These are phyloP conservation scores for Mesorhabditis spiculigera DNA, from an alignment of 2,888 invertebrate species.

Conservation along the genomic window DNA sequence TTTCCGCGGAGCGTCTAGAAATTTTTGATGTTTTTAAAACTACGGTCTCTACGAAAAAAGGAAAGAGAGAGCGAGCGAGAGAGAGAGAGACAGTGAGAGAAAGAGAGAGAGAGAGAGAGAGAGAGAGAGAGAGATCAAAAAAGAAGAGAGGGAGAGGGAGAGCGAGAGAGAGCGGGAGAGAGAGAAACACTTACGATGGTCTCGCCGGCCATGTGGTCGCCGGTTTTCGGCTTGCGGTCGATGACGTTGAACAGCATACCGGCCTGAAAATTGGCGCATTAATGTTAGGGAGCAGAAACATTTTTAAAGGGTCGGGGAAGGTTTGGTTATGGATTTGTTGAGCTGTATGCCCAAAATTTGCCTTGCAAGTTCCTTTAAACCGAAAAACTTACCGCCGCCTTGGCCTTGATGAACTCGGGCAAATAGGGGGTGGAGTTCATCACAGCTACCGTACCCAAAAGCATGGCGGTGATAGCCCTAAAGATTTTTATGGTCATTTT, in stretches of 20 bases:
- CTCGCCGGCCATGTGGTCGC: constrained; percentile 43
- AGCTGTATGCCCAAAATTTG: too few relatives aligned
- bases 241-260: constrained; percentile 59
- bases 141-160: too few relatives aligned
- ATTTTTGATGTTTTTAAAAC: too few relatives aligned
- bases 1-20: constrained; percentile 54
- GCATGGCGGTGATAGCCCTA: constrained; percentile 38
- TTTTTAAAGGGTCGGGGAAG: too few relatives aligned
- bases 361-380: background rate
- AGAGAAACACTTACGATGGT: constrained; percentile 15
- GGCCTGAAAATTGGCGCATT: constrained; percentile 26
- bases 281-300: too few relatives aligned
- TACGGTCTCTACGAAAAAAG: too few relatives aligned
- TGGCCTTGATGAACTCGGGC: constrained; percentile 61
- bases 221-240: constrained; percentile 57
- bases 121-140: too few relatives aligned
- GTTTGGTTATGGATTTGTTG: too few relatives aligned
- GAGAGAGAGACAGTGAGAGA: too few relatives aligned
- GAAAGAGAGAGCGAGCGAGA: too few relatives aligned
- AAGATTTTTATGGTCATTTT: constrained; percentile 15
- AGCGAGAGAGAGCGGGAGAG: too few relatives aligned
- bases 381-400: constrained; percentile 40
- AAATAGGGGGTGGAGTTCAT: constrained; percentile 51
- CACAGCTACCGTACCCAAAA: constrained; percentile 39
- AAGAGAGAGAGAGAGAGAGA: background rate